Base-by-base conservation (phyloP, 2,797 vertebrate genomes). In the Rhinichthys osculus region DNA sequence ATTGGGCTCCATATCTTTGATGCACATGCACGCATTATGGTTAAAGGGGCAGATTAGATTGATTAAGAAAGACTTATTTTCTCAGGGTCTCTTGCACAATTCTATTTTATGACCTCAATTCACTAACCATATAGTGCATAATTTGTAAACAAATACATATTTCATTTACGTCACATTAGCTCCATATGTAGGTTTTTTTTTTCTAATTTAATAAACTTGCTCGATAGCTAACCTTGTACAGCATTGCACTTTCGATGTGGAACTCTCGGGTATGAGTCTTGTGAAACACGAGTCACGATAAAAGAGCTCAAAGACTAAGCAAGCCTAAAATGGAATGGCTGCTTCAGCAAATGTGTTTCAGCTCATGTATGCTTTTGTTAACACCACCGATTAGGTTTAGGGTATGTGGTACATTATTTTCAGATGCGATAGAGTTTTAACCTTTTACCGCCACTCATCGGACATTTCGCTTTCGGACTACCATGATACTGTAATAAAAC, bases 381-480 rank as follows among this genome's bases (percentile, higher is more conserved):
- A 72, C 16, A 74, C 8, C 50, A 19, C 33, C 6, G 16, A 44
- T 47, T 73, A n/a, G 8, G 40, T 16, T 44, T 16, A 72, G 3
- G 27, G 1, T 33, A 11, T 5, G 16, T 33, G 44, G 8, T 33
- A 21, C 4, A 3, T 35, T 52, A 13, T 52, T 76, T 73, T 33
- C 44, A 50, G 27, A 74, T 7, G 14, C 7, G 1, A 16, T 71
- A 30, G 70, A 47, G 14, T 47, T 30, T 19, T 50, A 10, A 30
- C 7, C n/a, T 47, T 47, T 30, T 17, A 0, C 3, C 0, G 0
- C 17, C 9, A 21, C 17, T 52, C 47, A 21, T 6, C 17, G 0
- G 47, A 33, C 17, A 52, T 74, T 74, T 33, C 2, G 0, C 17
- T 52, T 74, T 17, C n/a, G 1, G 17, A 73, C 7, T 52, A 52